These are phyloP conservation scores for Verasper variegatus DNA, from an alignment of 2,113 vertebrate genomes.

Conservation along the genomic window DNA sequence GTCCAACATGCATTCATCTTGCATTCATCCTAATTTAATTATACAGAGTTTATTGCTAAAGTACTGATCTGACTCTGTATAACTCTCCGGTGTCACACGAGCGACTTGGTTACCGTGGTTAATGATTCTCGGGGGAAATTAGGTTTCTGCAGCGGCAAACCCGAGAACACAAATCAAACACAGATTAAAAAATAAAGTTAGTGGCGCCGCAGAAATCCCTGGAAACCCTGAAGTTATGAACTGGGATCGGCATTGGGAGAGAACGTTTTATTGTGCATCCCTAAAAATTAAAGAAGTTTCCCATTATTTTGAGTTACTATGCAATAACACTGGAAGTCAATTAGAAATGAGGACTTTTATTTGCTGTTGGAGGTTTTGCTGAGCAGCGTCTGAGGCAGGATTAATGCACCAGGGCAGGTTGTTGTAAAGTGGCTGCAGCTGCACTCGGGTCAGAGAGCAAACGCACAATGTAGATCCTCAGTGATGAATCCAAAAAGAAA, in stretches of 20 bases:
- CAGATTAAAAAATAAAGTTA: no score
- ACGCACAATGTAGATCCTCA: neutral
- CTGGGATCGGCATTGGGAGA: neutral
- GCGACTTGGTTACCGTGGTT: neutral
- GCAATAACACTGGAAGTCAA: neutral
- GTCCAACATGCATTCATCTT: neutral
- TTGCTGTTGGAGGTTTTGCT: neutral
- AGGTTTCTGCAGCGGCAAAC: neutral
- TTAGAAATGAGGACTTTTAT: neutral
- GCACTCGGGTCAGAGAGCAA: neutral
- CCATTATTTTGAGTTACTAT: neutral
- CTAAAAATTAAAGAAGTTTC: neutral
- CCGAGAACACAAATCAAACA: neutral
- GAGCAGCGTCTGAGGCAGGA: neutral
- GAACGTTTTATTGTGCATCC: neutral
- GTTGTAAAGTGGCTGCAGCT: neutral
- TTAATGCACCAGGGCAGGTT: neutral
- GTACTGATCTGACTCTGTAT: neutral
- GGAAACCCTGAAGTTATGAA: neutral
- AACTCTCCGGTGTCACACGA: neutral
- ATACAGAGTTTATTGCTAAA: neutral
- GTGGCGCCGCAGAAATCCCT: neutral
- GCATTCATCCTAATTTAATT: neutral
- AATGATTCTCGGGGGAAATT: neutral
- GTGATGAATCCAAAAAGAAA: no score